Evolutionary conservation across 1,140 invertebrate species (phyloP), one percentile per base, ranked within the genome.

Genomic region (Lepidurus packardi): DNA sequence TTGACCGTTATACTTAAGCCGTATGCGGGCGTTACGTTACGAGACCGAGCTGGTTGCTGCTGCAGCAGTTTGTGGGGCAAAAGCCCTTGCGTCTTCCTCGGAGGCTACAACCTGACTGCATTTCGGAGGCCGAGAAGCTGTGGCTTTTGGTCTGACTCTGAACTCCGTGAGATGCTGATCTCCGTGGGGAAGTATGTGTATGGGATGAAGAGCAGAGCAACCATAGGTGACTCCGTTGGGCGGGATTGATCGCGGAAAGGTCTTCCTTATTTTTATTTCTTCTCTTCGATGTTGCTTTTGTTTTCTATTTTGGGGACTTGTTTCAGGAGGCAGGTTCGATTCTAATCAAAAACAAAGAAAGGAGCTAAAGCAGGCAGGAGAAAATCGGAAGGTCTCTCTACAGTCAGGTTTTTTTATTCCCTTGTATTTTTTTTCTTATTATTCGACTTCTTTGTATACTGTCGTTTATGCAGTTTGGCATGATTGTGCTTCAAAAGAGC

Each of bases 21-120:
- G 24, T 73, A 3, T n/a, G n/a, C 65, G n/a, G 65, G 24, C 65
- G 65, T 24, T 73, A n/a, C 24, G n/a, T 73, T n/a, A 73, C n/a
- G 42, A 75, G 24, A 75, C 42, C 24, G 74, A 13, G 74, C 24
- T 34, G 74, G 74, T 34, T 73, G 65, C 24, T n/a, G 65, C 24
- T 73, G 65, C 65, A 73, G 65, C 65, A 73, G 65, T 34, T 34
- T 34, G 34, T 34, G 34, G 34, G 34, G 34, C 34, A 34, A 34
- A 34, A 34, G 2, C 34, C 53, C 16, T 65, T 65, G 53, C 53
- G 53, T 65, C 34, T 65, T 13, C 16, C 53, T 65, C 53, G 53
- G 53, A 16, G 21, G 53, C 53, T 65, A 21, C 53, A 65, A 65
- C 53, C 53, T 65, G 53, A 65, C 53, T 65, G 53, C 53, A 65